Base-by-base conservation (phyloP, 2,797 vertebrate species). In the Tenualosa thibaudeaui region DNA sequence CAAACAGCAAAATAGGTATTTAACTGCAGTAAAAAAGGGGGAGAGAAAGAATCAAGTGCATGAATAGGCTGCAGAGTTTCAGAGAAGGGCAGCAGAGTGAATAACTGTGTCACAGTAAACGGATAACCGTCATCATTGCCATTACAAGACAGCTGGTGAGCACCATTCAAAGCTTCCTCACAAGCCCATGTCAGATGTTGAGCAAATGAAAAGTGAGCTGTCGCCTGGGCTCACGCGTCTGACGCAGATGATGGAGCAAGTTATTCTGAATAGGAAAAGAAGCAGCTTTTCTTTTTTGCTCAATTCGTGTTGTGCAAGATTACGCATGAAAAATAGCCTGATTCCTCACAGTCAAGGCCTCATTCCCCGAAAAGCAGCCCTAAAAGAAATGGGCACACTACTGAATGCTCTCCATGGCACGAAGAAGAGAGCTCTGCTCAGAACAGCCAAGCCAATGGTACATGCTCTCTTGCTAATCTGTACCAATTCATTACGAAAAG, bases 211-310 rank as follows among this genome's bases (percentile, higher is more conserved):
- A 15, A 78, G 50, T 12, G 17, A 78, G 37, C 37, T 40, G 40
- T 46, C 40, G 17, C 37, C 40, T 5, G 19, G 19, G 71, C 71
- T 43, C 19, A 17, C 37, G 40, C 40, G 40, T 46, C 22, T 78
- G 71, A 78, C 71, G 71, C 71, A 78, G 15, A 43, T 43, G 71
- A 78, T 78, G 71, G 17, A 75, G 68, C 71, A 78, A 78, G 71
- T 78, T 22, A 19, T 78, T 71, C 19, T 17, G 60, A 86, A 84
- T 82, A 83, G 53, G 75, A 84, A 86, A 86, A 81, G 85, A 49
- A 81, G 58, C 13, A 9, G 40, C 71, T 78, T 81, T n/a, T 50
- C 15, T 19, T 12, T 43, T 92, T 91, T 90, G 86, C 91, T 90
- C 88, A 88, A 71, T 81, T 85, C 17, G 53, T 86, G 46, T 68